Evolutionary conservation across 2,797 vertebrate genomes (phyloP), one percentile per base, ranked within the genome.

Genomic region (Cryptoblepharus egeriae): DNA sequence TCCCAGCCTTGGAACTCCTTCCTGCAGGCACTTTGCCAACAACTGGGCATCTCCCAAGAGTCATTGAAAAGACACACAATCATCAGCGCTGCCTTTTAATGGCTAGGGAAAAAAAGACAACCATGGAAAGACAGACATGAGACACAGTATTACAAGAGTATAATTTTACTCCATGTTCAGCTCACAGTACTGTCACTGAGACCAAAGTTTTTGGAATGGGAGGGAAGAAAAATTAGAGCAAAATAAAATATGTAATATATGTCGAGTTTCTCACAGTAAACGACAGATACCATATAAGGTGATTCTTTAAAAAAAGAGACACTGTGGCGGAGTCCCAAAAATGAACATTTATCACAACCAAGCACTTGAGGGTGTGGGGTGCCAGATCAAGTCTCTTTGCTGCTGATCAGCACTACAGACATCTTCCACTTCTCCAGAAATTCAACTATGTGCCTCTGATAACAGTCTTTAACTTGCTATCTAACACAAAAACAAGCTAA

Each of bases 261-360:
- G 13, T 9, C 7, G 57, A 58, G 57, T 24, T n/a, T 58, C 22
- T 58, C 57, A 58, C 57, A 24, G 4, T 58, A 24, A 24, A 58
- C 57, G 5, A 22, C 57, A 24, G 57, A 22, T 32, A n/a, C n/a
- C n/a, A n/a, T n/a, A 39, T 26, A 22, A 67, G 5, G 30, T 24
- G 35, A 39, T 35, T 24, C 10, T 52, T 37, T 39, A 35, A 1
- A 28, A 77, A 42, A 18, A 65, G 2, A 55, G 37, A 63, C 20
- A 45, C 39, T 18, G 0, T 1, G 61, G 67, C 83, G 0, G 72
- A 20, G 3, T 12, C 65, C 2, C 0, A 2, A 42, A 1, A 12
- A 0, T 0, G 65, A 9, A 3, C n/a, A 32, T 1, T 3, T 15
- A 1, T 52, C 49, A 52, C 49, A 7, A 0, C 71, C 2, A 1